Base-by-base conservation (phyloP, 2,797 vertebrate genomes). In the Cynopterus sphinx region DNA sequence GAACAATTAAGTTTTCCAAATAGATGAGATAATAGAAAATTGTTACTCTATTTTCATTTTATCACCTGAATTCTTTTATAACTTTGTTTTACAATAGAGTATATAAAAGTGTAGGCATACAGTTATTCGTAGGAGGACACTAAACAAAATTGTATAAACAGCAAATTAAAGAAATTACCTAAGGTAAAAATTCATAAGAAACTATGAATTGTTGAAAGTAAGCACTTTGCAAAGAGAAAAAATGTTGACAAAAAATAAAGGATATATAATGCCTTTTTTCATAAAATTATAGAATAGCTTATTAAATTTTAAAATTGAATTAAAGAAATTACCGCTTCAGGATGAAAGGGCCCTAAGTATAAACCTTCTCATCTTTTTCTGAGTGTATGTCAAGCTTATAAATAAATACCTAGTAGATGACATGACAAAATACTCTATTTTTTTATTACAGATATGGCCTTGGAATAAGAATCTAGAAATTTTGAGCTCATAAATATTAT, bases 271-370 rank as follows among this genome's bases (percentile, higher is more conserved):
- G 15, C 0, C 77, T 70, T 13, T 94, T 10, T 78, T 19, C 9
- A 63, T 63, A 81, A 87, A 71, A 92, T 87, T 89, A 82, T 2
- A 73, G 9, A 90, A 83, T 9, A 17, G 13, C 1, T 4, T 88
- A 74, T 46, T 86, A 87, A 33, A 65, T 67, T 92, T 71, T 87
- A 19, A 90, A 96, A 57, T 49, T 12, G 11, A 91, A 93, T 63
- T 83, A 36, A 77, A 74, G 24, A 87, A 75, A 74, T 41, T 51
- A 41, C 4, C 22, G 49, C 28, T 79, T 61, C 26, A 46, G 49
- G 2, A 91, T 65, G 49, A 73, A 65, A 91, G 0, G 39, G 49
- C 3, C 10, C 6, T 61, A 46, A 61, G 9, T 17, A 90, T n/a
- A 19, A 83, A 71, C 8, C 16, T 63, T 89, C 22, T 93, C 68